Evolutionary conservation across 2,888 invertebrate genomes (phyloP), one percentile per base, ranked within the genome.

Genomic region (Keiferia lycopersicella): DNA sequence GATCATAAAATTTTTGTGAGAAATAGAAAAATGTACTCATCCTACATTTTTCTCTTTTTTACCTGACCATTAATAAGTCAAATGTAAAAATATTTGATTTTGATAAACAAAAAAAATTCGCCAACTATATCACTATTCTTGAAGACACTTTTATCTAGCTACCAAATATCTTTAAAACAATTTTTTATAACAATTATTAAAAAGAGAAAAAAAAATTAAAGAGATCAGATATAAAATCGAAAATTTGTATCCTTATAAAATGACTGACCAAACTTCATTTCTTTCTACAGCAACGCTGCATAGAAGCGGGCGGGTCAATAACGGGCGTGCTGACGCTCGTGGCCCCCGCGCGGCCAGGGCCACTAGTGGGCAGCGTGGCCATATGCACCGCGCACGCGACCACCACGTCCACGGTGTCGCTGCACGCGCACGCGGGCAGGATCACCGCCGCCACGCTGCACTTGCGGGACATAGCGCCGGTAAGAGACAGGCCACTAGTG

Each of bases 261-360:
- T 20, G 2, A 11, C 12, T 8, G 4, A 41, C 14, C 41, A 1
- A 41, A 41, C 16, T 45, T 12, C 3, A 14, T 45, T 50, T 16
- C 11, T 75, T 69, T 76, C 67, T 58, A 1, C 41, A 18, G n/a
- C 22, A 22, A 22, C 59, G 22, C 59, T 41, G 59, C 59, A 59
- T 59, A 39, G 22, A 4, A 39, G 64, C 68, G 30, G 72, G 73
- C 38, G 63, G 38, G 64, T 26, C 64, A 59, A 65, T 63, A 66
- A 65, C 65, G 67, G 65, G 34, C 65, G 77, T 70, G 73, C 74
- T 80, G 65, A 75, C 77, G 63, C 72, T 79, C 74, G 79, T 77
- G 72, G 82, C 81, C 73, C 77, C 78, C 65, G 78, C 79, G 71
- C 76, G 77, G 7, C 74, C 73, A 68, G 76, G 79, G 63, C 66